These are phyloP conservation scores for Odontamblyopus lacepedii DNA, from an alignment of 2,797 vertebrate genomes.

Conservation along the genomic window DNA sequence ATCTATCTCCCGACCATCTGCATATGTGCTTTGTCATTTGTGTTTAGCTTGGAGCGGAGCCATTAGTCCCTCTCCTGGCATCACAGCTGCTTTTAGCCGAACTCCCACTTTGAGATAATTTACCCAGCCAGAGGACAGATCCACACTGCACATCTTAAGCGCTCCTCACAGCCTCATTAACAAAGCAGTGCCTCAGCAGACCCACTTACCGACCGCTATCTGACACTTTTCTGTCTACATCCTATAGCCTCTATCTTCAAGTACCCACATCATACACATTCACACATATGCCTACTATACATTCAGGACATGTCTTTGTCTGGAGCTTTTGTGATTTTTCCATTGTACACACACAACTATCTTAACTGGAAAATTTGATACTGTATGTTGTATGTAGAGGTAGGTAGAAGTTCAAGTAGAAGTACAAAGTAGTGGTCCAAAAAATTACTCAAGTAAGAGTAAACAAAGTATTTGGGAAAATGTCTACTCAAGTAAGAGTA, in stretches of 20 bases:
- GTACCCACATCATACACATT: constrained; percentile 6
- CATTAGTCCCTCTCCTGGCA: constrained; percentile 8
- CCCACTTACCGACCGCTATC: constrained; percentile 36
- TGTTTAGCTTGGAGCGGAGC: constrained; percentile 1
- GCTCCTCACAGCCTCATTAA: constrained; percentile 27
- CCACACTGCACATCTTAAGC: constrained; percentile 27
- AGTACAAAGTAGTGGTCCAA: no score
- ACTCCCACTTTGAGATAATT: constrained; percentile 23
- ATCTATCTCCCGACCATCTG: background rate
- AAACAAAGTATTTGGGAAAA: no score
- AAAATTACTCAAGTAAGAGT: no score
- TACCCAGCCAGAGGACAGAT: constrained; percentile 14
- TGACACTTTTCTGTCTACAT: constrained; percentile 32
- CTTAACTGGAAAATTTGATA: no score
- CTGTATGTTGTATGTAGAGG: no score
- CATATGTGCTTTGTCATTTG: constrained; percentile 5
- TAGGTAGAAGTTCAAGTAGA: no score
- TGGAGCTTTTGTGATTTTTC: background rate
- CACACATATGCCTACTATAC: background rate
- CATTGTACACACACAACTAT: background rate
- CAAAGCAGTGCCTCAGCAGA: constrained; percentile 23
- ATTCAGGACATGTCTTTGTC: background rate
- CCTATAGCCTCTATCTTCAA: constrained; percentile 19
- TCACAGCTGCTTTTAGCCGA: constrained; percentile 18
- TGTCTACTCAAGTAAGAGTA: no score